Percentiles rank a stretch among this genome's conserved stretches.
Evolutionary conservation across 2,888 invertebrate genomes (phyloP).

Genomic region (Petrophora chlorosata): DNA sequence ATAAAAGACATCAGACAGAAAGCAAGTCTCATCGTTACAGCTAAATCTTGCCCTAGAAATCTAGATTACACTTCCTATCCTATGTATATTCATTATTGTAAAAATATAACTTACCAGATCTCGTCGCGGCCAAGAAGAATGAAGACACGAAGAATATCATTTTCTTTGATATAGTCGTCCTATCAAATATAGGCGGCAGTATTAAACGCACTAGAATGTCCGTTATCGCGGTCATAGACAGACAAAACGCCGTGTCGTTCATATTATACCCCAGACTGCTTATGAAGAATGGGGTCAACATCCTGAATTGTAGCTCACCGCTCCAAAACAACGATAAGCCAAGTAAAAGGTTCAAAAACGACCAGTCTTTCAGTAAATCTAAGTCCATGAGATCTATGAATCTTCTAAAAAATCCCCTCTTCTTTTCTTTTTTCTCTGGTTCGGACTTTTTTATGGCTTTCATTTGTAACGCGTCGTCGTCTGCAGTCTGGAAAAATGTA

Average conservation of each 20-base stretch:
- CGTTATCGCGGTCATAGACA: slow-evolving; percentile 89
- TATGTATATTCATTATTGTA: not conserved
- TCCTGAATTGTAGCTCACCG: slow-evolving; percentile 89
- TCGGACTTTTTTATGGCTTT: slow-evolving; percentile 70
- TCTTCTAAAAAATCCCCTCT: slow-evolving; percentile 76
- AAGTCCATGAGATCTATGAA: slow-evolving; percentile 88
- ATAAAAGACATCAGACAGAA: no score
- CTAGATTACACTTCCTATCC: no score
- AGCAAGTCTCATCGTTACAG: no score
- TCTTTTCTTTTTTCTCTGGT: slow-evolving; percentile 55
- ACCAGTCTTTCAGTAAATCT: slow-evolving; percentile 88
- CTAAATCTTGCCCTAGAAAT: no score
- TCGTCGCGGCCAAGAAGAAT: slow-evolving; percentile 87
- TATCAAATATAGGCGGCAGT: slow-evolving; percentile 89
- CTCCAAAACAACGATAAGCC: slow-evolving; percentile 89
- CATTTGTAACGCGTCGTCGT: slow-evolving; percentile 78
- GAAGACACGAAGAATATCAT: slow-evolving; percentile 88
- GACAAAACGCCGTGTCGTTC: slow-evolving; percentile 88
- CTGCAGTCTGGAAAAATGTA: slow-evolving; percentile 77
- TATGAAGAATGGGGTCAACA: slow-evolving; percentile 88
- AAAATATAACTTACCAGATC: slow-evolving; percentile 85
- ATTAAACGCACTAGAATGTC: slow-evolving; percentile 89
- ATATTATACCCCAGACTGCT: slow-evolving; percentile 85
- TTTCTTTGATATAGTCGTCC: slow-evolving; percentile 86
- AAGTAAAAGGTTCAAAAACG: slow-evolving; percentile 88